Evolutionary conservation across 1,140 invertebrate genomes (phyloP).

Genomic region (Pararge aegeria): DNA sequence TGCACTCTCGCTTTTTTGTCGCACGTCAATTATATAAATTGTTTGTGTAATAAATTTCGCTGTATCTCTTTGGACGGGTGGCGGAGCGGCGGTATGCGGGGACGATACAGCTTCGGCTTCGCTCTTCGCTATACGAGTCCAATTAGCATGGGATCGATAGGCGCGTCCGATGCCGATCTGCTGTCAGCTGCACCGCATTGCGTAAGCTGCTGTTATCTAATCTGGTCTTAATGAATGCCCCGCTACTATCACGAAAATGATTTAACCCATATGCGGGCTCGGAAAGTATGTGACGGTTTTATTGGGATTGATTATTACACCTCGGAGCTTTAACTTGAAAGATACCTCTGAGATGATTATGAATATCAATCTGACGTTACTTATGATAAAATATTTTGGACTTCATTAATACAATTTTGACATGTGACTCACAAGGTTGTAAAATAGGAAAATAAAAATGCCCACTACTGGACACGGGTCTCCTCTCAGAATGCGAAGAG

Average conservation of each 20-base stretch:
- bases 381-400: not conserved
- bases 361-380: not conserved
- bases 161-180: slow-evolving; percentile 63
- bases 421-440: not conserved
- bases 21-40: slow-evolving; percentile 78
- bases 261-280: slow-evolving; percentile 29
- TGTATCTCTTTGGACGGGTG: slow-evolving; percentile 70
- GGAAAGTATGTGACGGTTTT: slow-evolving; percentile 13
- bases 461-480: too few relatives aligned
- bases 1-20: slow-evolving; percentile 75
- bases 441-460: too few relatives aligned
- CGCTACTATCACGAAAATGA: slow-evolving; percentile 50
- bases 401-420: not conserved
- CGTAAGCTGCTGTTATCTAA: slow-evolving; percentile 68
- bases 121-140: slow-evolving; percentile 51
- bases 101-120: slow-evolving; percentile 62
- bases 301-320: slow-evolving; percentile 10
- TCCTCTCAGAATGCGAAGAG: too few relatives aligned
- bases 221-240: slow-evolving; percentile 71
- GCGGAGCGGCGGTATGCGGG: slow-evolving; percentile 61
- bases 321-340: not conserved
- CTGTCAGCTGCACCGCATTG: slow-evolving; percentile 64
- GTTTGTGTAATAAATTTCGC: slow-evolving; percentile 76
- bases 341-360: not conserved
- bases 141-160: slow-evolving; percentile 77